A percentile compares a stretch with the other conserved stretches of the same genome.
These are phyloP conservation scores for Drosophila villosipedis DNA, from an alignment of 2,888 invertebrate species.

Conservation along the genomic window DNA sequence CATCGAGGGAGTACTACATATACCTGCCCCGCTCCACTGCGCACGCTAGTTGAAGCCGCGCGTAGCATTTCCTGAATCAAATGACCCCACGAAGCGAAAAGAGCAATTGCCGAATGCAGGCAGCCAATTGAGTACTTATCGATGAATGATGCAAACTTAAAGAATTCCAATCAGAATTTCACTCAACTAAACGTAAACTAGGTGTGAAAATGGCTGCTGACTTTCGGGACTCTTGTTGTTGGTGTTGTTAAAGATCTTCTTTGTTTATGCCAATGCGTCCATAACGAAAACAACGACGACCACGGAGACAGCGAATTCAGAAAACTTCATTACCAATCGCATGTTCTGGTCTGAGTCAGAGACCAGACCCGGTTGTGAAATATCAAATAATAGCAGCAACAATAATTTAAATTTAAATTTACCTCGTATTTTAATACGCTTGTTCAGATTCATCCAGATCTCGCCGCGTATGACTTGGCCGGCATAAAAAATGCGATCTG, in stretches of 20 bases:
- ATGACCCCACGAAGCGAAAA: slow-evolving; percentile 54
- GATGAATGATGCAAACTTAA: slow-evolving; percentile 60
- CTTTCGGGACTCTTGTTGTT: slow-evolving; percentile 23
- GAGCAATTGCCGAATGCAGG: slow-evolving; percentile 44
- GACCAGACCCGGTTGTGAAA: slow-evolving; percentile 48
- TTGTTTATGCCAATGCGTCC: slow-evolving; percentile 74
- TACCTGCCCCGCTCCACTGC: slow-evolving; percentile 26
- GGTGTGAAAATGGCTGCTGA: slow-evolving; percentile 34
- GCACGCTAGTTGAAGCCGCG: slow-evolving; percentile 26
- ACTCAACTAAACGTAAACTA: slow-evolving; percentile 27
- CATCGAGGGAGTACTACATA: slow-evolving; percentile 4
- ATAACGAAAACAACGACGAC: slow-evolving; percentile 60
- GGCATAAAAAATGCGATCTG: slow-evolving; percentile 83
- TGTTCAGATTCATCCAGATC: slow-evolving; percentile 83
- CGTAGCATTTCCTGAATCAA: slow-evolving; percentile 73
- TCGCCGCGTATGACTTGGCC: slow-evolving; percentile 83
- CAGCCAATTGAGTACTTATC: slow-evolving; percentile 59
- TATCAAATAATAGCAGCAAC: slow-evolving; percentile 21
- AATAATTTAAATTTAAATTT: slow-evolving; percentile 57
- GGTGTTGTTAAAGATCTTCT: slow-evolving; percentile 56
- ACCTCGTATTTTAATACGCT: slow-evolving; percentile 85
- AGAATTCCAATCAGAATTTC: slow-evolving; percentile 54
- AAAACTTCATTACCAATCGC: slow-evolving; percentile 41
- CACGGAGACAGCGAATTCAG: slow-evolving; percentile 40
- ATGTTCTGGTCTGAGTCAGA: slow-evolving; percentile 58